These are phyloP conservation scores for Arrhamphus sclerolepis DNA, from an alignment of 2,797 vertebrate genomes.

Conservation along the genomic window DNA sequence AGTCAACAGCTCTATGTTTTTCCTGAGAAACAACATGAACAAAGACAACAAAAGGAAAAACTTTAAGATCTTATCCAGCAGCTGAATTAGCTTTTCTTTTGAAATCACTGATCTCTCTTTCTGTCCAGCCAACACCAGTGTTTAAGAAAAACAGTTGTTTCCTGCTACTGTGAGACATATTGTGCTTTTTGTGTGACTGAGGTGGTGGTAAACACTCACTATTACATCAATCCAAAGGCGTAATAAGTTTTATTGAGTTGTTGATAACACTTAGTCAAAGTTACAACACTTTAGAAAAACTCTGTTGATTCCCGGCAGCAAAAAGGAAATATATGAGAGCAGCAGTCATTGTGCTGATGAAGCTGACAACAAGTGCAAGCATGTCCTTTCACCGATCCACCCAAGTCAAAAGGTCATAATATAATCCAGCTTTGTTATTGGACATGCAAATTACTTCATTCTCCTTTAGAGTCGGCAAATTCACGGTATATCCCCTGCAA, in stretches of 20 bases:
- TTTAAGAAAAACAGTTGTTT: background rate
- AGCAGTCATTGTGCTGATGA: background rate
- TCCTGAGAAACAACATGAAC: constrained; percentile 45
- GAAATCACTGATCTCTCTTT: no score
- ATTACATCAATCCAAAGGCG: background rate
- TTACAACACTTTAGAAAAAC: background rate
- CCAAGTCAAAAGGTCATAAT: background rate
- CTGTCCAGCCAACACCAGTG: background rate
- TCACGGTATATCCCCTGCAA: no score
- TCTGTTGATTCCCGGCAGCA: background rate
- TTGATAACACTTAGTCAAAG: background rate
- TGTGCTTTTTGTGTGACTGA: background rate
- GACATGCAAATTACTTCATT: background rate
- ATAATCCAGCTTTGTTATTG: background rate
- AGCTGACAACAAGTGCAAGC: background rate
- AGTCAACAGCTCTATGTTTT: constrained; percentile 36
- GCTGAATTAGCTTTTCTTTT: background rate
- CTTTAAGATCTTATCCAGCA: rapidly evolving
- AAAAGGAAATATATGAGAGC: constrained; percentile 3
- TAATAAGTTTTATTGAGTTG: background rate
- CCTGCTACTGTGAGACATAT: background rate
- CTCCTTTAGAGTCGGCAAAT: background rate
- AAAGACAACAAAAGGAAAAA: constrained; percentile 6
- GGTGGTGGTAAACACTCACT: background rate
- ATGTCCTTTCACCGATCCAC: background rate